These are phyloP conservation scores for Slavum lentiscoides DNA, from an alignment of 2,888 invertebrate genomes.

Conservation along the genomic window DNA sequence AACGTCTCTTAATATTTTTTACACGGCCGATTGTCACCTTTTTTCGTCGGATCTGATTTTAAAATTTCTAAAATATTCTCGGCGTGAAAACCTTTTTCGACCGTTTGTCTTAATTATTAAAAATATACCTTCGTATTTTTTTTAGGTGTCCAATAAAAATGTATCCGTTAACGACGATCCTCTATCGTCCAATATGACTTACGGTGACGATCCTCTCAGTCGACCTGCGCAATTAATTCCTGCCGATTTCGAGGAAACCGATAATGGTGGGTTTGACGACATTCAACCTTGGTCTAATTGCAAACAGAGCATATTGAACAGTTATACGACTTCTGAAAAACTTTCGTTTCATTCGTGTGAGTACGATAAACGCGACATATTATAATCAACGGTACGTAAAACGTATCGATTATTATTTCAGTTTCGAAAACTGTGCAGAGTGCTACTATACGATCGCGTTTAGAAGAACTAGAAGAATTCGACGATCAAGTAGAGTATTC, in stretches of 20 bases:
- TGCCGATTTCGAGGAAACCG: constrained; percentile 57
- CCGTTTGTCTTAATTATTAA: neutral
- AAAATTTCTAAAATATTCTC: too few species aligned
- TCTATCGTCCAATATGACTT: constrained; percentile 11
- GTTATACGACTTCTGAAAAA: constrained; percentile 92
- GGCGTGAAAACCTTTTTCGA: too few species aligned
- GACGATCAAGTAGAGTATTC: constrained; percentile 83
- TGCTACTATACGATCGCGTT: constrained; percentile 61
- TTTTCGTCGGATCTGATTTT: too few species aligned
- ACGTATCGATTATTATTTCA: constrained; percentile 8
- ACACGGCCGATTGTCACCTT: too few species aligned
- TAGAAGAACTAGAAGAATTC: constrained; percentile 93
- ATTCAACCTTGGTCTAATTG: constrained; percentile 75
- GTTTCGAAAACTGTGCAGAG: constrained; percentile 39
- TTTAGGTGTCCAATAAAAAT: constrained; percentile 24
- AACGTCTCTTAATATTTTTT: too few species aligned
- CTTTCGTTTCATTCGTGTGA: constrained; percentile 76
- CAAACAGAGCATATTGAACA: constrained; percentile 77
- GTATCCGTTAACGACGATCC: constrained; percentile 15
- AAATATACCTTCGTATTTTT: neutral
- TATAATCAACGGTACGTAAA: neutral
- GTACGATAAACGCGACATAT: constrained; percentile 65
- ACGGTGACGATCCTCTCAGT: constrained; percentile 45
- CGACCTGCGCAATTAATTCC: constrained; percentile 40
- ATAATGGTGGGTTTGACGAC: constrained; percentile 62